Conservation (phyloP, 2,888 invertebrate genomes). For the Brenthis ino region DNA sequence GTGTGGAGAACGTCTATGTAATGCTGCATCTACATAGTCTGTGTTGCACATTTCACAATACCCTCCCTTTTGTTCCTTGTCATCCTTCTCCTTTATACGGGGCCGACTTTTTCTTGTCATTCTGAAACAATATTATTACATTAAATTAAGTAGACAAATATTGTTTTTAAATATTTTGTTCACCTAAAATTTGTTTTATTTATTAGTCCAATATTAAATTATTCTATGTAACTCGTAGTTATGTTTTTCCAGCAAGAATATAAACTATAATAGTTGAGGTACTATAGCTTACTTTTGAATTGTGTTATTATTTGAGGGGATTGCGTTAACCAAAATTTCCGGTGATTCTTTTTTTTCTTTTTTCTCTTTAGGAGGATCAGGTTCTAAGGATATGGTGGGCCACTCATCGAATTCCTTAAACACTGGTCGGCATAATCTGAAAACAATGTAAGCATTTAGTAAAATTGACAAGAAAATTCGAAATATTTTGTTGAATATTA, state of each 20-base stretch:
- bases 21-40: slow-evolving; percentile 86
- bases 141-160: background rate
- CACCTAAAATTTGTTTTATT: no score
- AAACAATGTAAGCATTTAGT: slow-evolving; percentile 39
- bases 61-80: slow-evolving; percentile 79
- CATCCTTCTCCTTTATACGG: slow-evolving; percentile 70
- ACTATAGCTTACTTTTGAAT: slow-evolving; percentile 61
- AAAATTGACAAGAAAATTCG: slow-evolving; percentile 15
- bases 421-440: slow-evolving; percentile 82
- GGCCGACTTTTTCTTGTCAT: slow-evolving; percentile 81
- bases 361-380: slow-evolving; percentile 66
- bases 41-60: slow-evolving; percentile 92
- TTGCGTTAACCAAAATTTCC: slow-evolving; percentile 45
- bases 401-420: slow-evolving; percentile 85
- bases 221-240: no score
- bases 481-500: slow-evolving; percentile 48
- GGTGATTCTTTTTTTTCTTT: slow-evolving; percentile 59
- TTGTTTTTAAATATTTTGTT: background rate
- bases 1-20: slow-evolving; percentile 88
- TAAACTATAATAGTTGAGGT: no score
- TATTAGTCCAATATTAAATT: no score
- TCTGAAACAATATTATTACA: slow-evolving; percentile 54
- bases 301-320: slow-evolving; percentile 45
- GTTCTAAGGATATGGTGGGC: slow-evolving; percentile 81
- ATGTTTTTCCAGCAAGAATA: no score